Evolutionary conservation across 2,113 vertebrate genomes (phyloP), one percentile per base, ranked within the genome.

Genomic region (Scomber colias): DNA sequence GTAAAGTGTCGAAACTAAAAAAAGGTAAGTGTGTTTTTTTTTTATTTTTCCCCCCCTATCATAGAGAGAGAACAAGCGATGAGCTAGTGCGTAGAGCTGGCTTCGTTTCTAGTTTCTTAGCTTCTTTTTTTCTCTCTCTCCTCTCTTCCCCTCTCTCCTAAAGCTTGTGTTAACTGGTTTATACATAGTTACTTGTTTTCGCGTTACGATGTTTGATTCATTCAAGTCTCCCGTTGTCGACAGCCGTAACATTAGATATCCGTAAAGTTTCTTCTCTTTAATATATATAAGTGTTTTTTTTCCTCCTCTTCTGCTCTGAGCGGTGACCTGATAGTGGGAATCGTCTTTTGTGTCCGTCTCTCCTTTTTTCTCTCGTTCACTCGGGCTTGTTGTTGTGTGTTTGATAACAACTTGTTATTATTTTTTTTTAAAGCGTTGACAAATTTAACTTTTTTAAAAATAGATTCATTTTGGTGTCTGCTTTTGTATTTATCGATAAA

Each of bases 321-420:
- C 49, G 87, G 68, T 85, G 92, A 95, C 92, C 93, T 91, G 92
- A 91, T 90, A 92, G 89, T 87, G 86, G 91, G 92, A 89, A 85
- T 88, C 91, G 92, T 95, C 94, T 94, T 95, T 95, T 93, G 95
- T 95, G 94, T 91, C 88, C 88, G 81, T 87, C 81, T 66, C 67
- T 53, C 31, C 5, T 48, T 59, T 54, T 78, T 44, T 60, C 51
- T 64, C 57, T 57, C 78, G 72, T 78, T 86, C 83, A 80, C 87
- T 81, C 84, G 4, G 50, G 66, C 19, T n/a, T n/a, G 15, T 76
- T 62, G 85, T 60, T 71, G 59, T 85, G 57, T 82, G 44, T 89
- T 82, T 81, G 64, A 73, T 78, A 75, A 57, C 66, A 86, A 91
- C 88, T 86, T 75, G 71, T 81, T 51, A 66, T 56, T 30, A 73